Conservation (phyloP, 2,888 invertebrate genomes). For the Trypoxylon attenuatum region DNA sequence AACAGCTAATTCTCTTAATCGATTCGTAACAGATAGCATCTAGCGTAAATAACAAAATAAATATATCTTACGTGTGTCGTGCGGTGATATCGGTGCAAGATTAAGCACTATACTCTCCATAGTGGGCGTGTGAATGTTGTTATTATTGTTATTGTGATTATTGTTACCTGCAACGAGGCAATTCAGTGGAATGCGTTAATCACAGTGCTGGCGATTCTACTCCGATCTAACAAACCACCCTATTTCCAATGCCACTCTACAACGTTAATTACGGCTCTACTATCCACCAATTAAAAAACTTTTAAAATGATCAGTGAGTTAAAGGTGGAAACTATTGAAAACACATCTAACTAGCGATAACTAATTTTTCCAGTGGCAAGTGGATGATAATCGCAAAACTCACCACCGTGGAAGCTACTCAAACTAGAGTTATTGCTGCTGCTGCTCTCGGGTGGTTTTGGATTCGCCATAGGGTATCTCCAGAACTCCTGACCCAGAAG, state of each 20-base stretch:
- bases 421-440: constrained; percentile 81
- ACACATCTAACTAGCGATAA: no score
- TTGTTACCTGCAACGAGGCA: constrained; percentile 57
- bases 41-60: not conserved
- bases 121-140: constrained; percentile 64
- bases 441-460: constrained; percentile 77
- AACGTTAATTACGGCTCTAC: not conserved
- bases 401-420: constrained; percentile 79
- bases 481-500: constrained; percentile 92
- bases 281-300: no score
- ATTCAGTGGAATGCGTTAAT: not conserved
- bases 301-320: no score
- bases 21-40: not conserved
- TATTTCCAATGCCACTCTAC: no score
- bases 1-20: no score
- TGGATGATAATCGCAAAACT: no score
- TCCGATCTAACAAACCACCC: no score
- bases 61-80: constrained; percentile 65
- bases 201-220: no score
- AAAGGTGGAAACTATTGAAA: no score
- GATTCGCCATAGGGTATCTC: constrained; percentile 86
- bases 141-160: constrained; percentile 65
- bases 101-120: constrained; percentile 81
- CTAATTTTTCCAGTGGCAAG: no score
- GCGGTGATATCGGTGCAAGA: constrained; percentile 79